Evolutionary conservation across 2,797 vertebrate species (phyloP), one percentile per base, ranked within the genome.

Genomic region (Prunella strophiata): DNA sequence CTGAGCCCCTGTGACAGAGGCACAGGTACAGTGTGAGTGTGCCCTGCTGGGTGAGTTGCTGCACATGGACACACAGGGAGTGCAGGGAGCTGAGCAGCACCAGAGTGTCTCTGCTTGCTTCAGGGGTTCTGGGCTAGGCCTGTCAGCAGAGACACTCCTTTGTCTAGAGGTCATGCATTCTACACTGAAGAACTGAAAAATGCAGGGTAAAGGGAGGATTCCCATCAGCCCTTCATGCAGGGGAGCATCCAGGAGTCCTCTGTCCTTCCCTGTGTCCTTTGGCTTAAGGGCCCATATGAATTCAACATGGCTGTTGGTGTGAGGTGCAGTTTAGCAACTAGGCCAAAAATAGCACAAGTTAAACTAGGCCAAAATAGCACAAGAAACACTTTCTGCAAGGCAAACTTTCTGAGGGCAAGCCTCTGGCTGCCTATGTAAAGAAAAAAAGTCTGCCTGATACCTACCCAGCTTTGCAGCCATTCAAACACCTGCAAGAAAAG

Each of bases 301-400:
- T 32, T 47, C 32, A 65, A 20, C 13, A 12, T 2, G 21, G 13
- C 18, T 43, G 2, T 4, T 43, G 42, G 9, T 0, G 0, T 62
- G 36, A 92, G 77, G 10, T 7, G 10, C 16, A 43, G 16, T 42
- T 68, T 54, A 81, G 10, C 25, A 78, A 62, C 6, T n/a, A n/a
- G n/a, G n/a, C n/a, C n/a, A n/a, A n/a, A n/a, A n/a, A n/a, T n/a
- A n/a, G n/a, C n/a, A n/a, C n/a, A n/a, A n/a, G 8, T n/a, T 29
- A 77, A 87, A 34, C n/a, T 21, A 65, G 20, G n/a, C 26, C n/a
- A 51, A 80, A 85, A 57, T 13, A 23, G 13, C 30, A 36, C 0
- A 5, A 45, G 13, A 57, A 88, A n/a, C 3, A 14, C 16, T 13
- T 84, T 71, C 55, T 76, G 27, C 45, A 61, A 55, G 38, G 38